A percentile compares a stretch with the other conserved stretches of the same genome.
These are phyloP conservation scores for Microcebus tavaratra DNA, from an alignment of 2,113 vertebrate genomes.

Conservation along the genomic window DNA sequence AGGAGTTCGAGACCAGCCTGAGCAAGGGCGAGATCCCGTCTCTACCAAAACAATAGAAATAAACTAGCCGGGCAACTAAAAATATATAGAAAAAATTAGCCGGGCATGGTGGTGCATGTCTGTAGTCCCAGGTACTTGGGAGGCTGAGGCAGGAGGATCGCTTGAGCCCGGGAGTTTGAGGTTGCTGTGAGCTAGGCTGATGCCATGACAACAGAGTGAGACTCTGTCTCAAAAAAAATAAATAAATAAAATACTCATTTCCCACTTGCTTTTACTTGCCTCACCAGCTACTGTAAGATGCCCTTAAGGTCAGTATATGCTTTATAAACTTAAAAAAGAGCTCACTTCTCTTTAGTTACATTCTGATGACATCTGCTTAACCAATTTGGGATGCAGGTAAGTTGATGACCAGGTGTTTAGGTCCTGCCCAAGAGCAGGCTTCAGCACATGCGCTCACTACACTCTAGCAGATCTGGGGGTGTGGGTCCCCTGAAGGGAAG, in stretches of 20 bases:
- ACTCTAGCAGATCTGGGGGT: neutral
- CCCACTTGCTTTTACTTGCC: neutral
- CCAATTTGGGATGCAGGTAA: neutral
- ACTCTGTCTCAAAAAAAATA: no score
- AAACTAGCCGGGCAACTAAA: no score
- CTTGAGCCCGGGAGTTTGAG: no score
- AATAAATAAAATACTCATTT: neutral
- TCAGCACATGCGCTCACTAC: neutral
- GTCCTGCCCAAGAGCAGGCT: neutral
- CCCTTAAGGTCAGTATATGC: neutral
- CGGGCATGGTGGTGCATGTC: no score
- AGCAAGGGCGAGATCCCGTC: no score
- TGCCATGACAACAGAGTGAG: no score
- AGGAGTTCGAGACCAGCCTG: no score
- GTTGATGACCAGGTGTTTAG: neutral
- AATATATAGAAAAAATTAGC: no score
- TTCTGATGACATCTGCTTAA: neutral
- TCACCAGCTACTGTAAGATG: neutral
- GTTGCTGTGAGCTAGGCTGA: no score
- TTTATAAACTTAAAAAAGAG: neutral
- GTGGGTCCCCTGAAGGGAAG: neutral
- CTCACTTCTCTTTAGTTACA: neutral
- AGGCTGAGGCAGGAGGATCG: no score
- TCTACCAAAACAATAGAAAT: no score
- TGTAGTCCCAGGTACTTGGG: no score